Conservation (phyloP, 1,140 invertebrate species). For the Gryllus bimaculatus region DNA sequence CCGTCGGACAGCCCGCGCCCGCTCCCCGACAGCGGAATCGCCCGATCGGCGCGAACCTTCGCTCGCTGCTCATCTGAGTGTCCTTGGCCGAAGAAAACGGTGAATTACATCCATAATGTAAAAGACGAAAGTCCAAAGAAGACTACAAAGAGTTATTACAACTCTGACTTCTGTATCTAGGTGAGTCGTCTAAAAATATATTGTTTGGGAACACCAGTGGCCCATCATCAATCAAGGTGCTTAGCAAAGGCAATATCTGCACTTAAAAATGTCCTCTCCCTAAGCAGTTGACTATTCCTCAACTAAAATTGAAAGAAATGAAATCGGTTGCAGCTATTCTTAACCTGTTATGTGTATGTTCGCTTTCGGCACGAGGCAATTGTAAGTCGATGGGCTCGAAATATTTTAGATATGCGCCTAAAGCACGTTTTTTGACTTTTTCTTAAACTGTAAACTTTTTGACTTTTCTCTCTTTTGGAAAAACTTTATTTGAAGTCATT, state of each 20-base stretch:
- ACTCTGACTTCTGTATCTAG: slow-evolving; percentile 8
- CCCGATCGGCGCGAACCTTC: too few species aligned
- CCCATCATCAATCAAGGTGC: slow-evolving; percentile 25
- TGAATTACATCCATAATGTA: slow-evolving; percentile 19
- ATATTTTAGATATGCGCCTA: slow-evolving; percentile 17
- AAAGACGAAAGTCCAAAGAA: too few species aligned
- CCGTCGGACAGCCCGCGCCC: too few species aligned
- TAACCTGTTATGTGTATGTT: background rate
- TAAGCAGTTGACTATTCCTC: slow-evolving; percentile 15
- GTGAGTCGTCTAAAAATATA: slow-evolving; percentile 1
- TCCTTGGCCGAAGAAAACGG: too few species aligned
- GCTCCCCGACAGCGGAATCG: too few species aligned
- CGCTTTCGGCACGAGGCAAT: slow-evolving; percentile 21
- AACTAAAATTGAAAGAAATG: slow-evolving; percentile 14
- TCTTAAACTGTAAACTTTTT: too few species aligned
- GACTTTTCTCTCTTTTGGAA: too few species aligned
- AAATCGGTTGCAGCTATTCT: slow-evolving; percentile 18
- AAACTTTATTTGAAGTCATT: too few species aligned
- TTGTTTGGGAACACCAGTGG: slow-evolving; percentile 17
- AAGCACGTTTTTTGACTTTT: too few species aligned
- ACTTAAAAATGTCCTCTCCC: slow-evolving; percentile 26
- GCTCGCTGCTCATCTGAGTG: too few species aligned
- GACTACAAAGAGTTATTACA: slow-evolving; percentile 18
- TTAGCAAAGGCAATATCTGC: slow-evolving; percentile 26
- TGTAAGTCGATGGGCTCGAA: slow-evolving; percentile 21